Evolutionary conservation across 2,113 vertebrate genomes (phyloP).

Genomic region (Piaya cayana): DNA sequence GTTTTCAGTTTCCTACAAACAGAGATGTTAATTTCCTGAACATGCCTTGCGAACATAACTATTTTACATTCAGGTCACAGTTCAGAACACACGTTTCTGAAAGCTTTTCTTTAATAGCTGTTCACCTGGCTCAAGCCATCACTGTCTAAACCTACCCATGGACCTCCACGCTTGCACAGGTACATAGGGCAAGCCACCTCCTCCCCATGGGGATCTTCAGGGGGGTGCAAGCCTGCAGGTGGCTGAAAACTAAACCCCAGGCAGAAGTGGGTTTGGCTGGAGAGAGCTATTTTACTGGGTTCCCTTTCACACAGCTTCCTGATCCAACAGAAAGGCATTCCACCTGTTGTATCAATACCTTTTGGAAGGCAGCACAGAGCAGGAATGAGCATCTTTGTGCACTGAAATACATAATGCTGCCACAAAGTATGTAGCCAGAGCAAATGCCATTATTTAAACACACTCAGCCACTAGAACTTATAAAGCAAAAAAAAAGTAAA

Average conservation of each 20-base stretch:
- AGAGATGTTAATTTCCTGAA: neutral
- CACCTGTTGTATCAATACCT: rapidly evolving
- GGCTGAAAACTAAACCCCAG: neutral
- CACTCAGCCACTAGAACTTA: neutral
- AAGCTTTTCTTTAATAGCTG: neutral
- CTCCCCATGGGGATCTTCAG: rapidly evolving
- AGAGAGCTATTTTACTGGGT: neutral
- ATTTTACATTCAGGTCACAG: neutral
- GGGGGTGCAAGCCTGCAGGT: neutral
- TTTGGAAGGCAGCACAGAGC: rapidly evolving
- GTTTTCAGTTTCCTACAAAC: neutral
- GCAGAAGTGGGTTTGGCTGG: neutral
- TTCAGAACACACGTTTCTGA: neutral
- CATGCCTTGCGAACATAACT: neutral
- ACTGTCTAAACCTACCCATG: neutral
- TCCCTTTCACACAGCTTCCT: neutral
- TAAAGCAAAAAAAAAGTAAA: rapidly evolving
- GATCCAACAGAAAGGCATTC: neutral
- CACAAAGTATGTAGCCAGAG: rapidly evolving
- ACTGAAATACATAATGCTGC: rapidly evolving
- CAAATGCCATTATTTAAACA: neutral
- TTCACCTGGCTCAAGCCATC: neutral
- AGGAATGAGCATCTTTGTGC: neutral
- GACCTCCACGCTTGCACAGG: rapidly evolving
- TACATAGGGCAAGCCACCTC: rapidly evolving